Evolutionary conservation across 2,113 vertebrate species (phyloP).

Genomic region (Rhizomys pruinosus): DNA sequence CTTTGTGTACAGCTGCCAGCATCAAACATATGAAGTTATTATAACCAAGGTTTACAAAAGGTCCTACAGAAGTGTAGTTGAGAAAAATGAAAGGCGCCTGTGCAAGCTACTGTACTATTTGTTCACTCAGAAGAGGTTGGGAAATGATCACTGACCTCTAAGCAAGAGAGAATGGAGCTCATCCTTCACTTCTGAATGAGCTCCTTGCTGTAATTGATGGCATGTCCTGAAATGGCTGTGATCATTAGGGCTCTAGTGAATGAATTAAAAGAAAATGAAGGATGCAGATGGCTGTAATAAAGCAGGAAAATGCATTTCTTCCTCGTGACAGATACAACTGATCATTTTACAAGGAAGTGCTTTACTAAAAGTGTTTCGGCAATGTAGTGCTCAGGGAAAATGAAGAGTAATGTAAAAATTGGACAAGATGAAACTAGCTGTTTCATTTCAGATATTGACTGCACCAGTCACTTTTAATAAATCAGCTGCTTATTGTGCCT

Average conservation of each 20-base stretch:
- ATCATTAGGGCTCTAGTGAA: slow-evolving; percentile 81
- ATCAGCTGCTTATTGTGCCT: slow-evolving; percentile 80
- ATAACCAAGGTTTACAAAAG: slow-evolving; percentile 73
- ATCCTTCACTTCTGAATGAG: slow-evolving; percentile 78
- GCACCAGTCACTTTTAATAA: slow-evolving; percentile 83
- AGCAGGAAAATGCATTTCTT: slow-evolving; percentile 81
- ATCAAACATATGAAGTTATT: slow-evolving; percentile 78
- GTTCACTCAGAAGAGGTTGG: slow-evolving; percentile 62
- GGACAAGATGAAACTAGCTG: slow-evolving; percentile 83
- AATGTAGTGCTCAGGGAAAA: slow-evolving; percentile 83
- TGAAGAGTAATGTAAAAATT: slow-evolving; percentile 86
- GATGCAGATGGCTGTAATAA: slow-evolving; percentile 81
- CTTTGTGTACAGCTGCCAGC: slow-evolving; percentile 50
- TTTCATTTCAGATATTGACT: slow-evolving; percentile 85
- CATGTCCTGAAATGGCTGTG: slow-evolving; percentile 72
- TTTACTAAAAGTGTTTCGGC: slow-evolving; percentile 79
- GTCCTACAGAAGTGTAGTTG: slow-evolving; percentile 58
- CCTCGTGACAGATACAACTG: slow-evolving; percentile 79
- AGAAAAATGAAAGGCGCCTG: slow-evolving; percentile 73
- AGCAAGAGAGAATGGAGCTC: slow-evolving; percentile 76
- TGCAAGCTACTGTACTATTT: slow-evolving; percentile 76
- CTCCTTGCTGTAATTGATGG: slow-evolving; percentile 76
- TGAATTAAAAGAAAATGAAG: slow-evolving; percentile 86
- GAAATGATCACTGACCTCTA: slow-evolving; percentile 77
- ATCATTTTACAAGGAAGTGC: slow-evolving; percentile 84